Evolutionary conservation across 2,888 invertebrate species (phyloP), one percentile per base, ranked within the genome.

Genomic region (Drosophila birchii): DNA sequence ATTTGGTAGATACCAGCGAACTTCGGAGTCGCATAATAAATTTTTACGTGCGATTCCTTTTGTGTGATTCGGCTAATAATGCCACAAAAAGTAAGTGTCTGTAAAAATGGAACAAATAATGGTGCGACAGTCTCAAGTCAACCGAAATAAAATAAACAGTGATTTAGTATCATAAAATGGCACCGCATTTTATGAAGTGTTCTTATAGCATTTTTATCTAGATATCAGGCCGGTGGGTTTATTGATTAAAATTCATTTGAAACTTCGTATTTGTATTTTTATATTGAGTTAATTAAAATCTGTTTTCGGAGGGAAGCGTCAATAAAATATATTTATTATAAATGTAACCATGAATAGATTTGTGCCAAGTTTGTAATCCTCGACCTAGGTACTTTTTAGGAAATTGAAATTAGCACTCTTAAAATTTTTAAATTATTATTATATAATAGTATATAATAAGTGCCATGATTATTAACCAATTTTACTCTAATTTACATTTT

Each of bases 31-130:
- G 60, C 73, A 59, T 71, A 66, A 75, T 86, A 78, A 72, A 88
- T 70, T 86, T 83, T 83, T 83, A 88, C 76, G 71, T 51, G 66
- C 60, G 79, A 76, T 79, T 78, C 60, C 61, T 51, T 62, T 64
- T 75, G 67, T 67, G 51, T 45, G 62, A 44, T 53, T 41, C 36
- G 20, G 57, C 58, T 66, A 49, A 66, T 75, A 55, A 63, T 63
- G 53, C 34, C 45, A 44, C 34, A 38, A 53, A 49, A 64, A n/a
- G 26, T 36, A 47, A 45, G 41, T 26, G 60, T 76, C 69, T 38
- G 47, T 76, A 61, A 76, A 73, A 64, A 41, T 53, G 29, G 14
- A n/a, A 26, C 49, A 49, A 16, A 51, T 51, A 51, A 51, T 51
- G 16, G 34, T 32, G 34, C 20, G 20, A 55, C n/a, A 34, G 59